Evolutionary conservation across 2,797 vertebrate species (phyloP), one percentile per base, ranked within the genome.

Genomic region (Emys orbicularis): DNA sequence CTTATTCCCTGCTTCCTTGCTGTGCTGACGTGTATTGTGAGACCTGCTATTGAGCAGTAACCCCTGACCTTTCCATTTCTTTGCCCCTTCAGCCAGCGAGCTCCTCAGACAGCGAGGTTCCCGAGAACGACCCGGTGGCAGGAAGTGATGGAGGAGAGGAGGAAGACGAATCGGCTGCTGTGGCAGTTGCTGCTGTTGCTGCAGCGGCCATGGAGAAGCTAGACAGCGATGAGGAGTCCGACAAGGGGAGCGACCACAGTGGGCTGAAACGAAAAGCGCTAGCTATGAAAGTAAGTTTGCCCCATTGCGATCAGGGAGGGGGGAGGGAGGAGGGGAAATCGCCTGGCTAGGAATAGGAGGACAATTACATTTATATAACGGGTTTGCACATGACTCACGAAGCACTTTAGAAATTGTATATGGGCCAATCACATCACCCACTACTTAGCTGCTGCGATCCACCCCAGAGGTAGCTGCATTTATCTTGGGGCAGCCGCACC

Each of bases 21-120:
- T 31, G 57, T 15, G 29, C 29, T 72, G 59, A 2, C 19, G 34
- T 84, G 85, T 4, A 1, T 25, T 41, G 72, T 7, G 72, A 12
- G 21, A 44, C 37, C n/a, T 8, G 19, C n/a, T 4, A 6, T 16
- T 29, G 44, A 76, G 56, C 2, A 4, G 2, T 94, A 82, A 97
- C 91, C 27, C 16, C 37, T 27, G 44, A 34, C 52, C 0, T 0
- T 68, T 44, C n/a, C 16, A 57, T 5, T 0, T 79, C 80, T 80
- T 56, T 0, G 0, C 37, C 79, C 80, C 84, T 47, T 29, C 92
- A 99, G 99, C 99, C 99, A 0, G 98, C 98, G 0, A 99, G 99
- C 96, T 99, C 99, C 49, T 99, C 99, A 0, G 99, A 99, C 97
- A 99, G 99, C 0, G 99, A 99, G 23, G 97, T 96, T 5, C 97